phyloP scores from a whole-genome alignment of 2,888 invertebrate genomes.

The Hydraecia micacea region DNA sequence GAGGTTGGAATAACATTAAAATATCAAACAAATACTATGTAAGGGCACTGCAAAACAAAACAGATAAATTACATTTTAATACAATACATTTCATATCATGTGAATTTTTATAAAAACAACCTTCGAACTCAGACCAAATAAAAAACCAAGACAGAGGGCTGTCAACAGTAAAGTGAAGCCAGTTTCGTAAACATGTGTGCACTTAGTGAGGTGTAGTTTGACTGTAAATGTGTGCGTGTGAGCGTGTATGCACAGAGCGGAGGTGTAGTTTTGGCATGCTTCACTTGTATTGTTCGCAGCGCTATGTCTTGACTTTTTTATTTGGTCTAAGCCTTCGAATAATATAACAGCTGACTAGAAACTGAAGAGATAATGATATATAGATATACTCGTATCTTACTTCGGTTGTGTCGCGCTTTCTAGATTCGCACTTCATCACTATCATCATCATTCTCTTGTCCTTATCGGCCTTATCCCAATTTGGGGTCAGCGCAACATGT shows the following conservation, averaged over 20 bases:
- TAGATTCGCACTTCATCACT: background rate
- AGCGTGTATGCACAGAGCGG: too few species aligned
- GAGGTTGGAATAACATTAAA: background rate
- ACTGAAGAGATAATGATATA: background rate
- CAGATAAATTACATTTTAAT: background rate
- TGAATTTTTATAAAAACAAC: background rate
- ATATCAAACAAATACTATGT: background rate
- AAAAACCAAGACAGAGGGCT: too few species aligned
- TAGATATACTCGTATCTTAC: too few species aligned
- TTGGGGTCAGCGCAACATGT: background rate
- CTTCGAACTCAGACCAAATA: too few species aligned
- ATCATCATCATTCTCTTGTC: background rate
- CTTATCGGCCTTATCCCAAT: background rate
- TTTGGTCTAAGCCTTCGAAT: too few species aligned
- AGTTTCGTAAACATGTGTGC: too few species aligned
- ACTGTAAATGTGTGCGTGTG: too few species aligned
- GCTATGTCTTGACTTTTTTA: too few species aligned
- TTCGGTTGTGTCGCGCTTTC: background rate
- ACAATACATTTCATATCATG: background rate
- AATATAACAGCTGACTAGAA: background rate
- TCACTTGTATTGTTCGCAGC: too few species aligned
- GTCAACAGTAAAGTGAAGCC: too few species aligned
- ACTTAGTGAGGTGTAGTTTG: too few species aligned
- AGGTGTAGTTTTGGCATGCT: too few species aligned
- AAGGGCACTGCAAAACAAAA: background rate